Evolutionary conservation across 2,113 vertebrate genomes (phyloP).

Genomic region (Gymnocephalus cernua): DNA sequence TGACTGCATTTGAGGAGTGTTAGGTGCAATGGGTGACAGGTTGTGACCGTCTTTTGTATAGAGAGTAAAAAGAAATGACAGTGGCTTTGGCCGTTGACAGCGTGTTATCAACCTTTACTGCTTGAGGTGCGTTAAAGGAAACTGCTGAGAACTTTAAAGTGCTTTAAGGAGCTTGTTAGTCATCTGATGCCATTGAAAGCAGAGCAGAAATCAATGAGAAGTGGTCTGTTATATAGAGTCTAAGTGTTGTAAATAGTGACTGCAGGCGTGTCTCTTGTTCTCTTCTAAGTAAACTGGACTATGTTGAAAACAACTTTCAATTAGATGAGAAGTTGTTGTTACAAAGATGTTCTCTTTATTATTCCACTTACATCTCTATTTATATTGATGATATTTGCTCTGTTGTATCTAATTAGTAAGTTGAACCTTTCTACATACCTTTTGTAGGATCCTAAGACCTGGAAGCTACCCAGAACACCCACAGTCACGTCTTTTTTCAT

Average conservation of each 20-base stretch:
- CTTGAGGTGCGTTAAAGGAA: slow-evolving; percentile 25
- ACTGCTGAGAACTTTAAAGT: slow-evolving; percentile 38
- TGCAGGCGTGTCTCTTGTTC: slow-evolving; percentile 23
- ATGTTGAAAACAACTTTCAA: slow-evolving; percentile 17
- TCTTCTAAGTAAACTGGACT: slow-evolving; percentile 7
- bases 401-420: not conserved
- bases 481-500: not conserved
- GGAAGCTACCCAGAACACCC: not conserved
- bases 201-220: slow-evolving; percentile 50
- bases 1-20: not conserved
- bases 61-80: slow-evolving; percentile 28
- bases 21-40: not conserved
- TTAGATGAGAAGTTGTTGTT: not conserved
- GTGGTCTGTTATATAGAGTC: slow-evolving; percentile 28
- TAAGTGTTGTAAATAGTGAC: slow-evolving; percentile 18
- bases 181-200: slow-evolving; percentile 34
- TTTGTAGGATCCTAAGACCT: not conserved
- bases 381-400: not conserved
- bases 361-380: not conserved
- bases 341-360: not conserved
- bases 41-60: slow-evolving; percentile 9
- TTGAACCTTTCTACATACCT: not conserved
- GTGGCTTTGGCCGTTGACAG: slow-evolving; percentile 4
- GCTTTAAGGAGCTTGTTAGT: slow-evolving; percentile 35
- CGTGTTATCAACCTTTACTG: slow-evolving; percentile 36